These are phyloP conservation scores for Oryzias celebensis DNA, from an alignment of 2,113 vertebrate species.

Conservation along the genomic window DNA sequence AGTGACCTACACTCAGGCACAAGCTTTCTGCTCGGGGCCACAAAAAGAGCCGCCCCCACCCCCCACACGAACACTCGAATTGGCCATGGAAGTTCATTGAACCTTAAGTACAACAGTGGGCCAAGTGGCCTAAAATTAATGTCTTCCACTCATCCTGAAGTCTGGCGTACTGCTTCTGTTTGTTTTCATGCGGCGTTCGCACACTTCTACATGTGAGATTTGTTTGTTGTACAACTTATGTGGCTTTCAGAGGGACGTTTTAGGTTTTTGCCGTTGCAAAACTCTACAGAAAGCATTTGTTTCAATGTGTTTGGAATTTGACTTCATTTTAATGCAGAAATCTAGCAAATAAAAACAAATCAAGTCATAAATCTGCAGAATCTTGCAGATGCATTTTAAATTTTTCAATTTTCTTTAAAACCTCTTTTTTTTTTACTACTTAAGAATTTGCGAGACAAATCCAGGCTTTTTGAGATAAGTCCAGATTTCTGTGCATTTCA, in stretches of 20 bases:
- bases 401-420: background rate
- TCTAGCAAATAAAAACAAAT: no score
- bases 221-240: conserved; percentile 5
- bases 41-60: conserved; percentile 47
- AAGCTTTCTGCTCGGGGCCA: conserved; percentile 55
- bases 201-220: conserved; percentile 5
- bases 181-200: conserved; percentile 12
- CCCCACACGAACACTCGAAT: conserved; percentile 44
- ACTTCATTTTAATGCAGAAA: background rate
- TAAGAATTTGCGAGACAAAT: conserved; percentile 10
- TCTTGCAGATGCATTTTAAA: conserved; percentile 1
- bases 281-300: conserved; percentile 28
- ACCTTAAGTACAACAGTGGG: conserved; percentile 63
- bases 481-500: conserved; percentile 1
- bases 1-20: conserved; percentile 62
- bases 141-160: conserved; percentile 56
- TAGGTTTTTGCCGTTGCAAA: conserved; percentile 44
- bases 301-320: conserved; percentile 33
- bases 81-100: conserved; percentile 62
- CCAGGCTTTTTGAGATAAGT: conserved; percentile 12
- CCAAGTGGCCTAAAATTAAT: conserved; percentile 71
- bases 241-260: conserved; percentile 5
- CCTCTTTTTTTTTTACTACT: background rate
- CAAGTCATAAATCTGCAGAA: background rate
- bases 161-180: conserved; percentile 48